Conservation (phyloP, 2,113 vertebrate genomes). For the Festucalex cinctus region DNA sequence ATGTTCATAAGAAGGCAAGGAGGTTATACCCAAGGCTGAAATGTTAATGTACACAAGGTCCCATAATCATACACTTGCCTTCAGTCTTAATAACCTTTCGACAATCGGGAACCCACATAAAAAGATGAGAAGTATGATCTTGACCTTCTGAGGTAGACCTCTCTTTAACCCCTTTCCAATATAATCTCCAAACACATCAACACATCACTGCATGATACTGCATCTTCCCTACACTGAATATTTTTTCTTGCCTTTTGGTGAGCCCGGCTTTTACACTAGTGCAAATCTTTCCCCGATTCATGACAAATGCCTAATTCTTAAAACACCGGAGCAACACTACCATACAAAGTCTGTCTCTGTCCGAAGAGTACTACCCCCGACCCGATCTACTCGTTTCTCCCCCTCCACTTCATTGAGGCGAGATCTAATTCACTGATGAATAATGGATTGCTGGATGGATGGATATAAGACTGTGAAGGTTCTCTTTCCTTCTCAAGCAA, state of each 20-base stretch:
- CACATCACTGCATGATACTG: not conserved
- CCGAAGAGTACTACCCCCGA: constrained; percentile 26
- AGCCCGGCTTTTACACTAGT: constrained; percentile 12
- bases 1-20: constrained; percentile 7
- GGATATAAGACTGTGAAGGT: constrained; percentile 55
- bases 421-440: constrained; percentile 75
- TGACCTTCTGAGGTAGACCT: constrained; percentile 33
- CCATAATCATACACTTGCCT: constrained; percentile 12
- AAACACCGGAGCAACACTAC: constrained; percentile 29
- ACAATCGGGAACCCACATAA: constrained; percentile 12
- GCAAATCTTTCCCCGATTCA: not conserved
- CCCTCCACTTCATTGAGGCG: constrained; percentile 55
- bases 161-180: constrained; percentile 28
- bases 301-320: constrained; percentile 29
- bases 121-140: constrained; percentile 30
- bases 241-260: not conserved
- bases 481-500: constrained; percentile 47
- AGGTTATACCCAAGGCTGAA: constrained; percentile 10
- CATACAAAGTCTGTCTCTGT: constrained; percentile 42
- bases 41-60: constrained; percentile 1
- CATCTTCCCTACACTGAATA: not conserved
- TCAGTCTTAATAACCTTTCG: constrained; percentile 15
- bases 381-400: constrained; percentile 21
- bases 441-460: constrained; percentile 77
- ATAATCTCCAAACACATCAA: constrained; percentile 8